Percentiles rank a stretch among this genome's conserved stretches.
phyloP scores from a whole-genome alignment of 2,888 invertebrate species.

The Thymelicus acteon region DNA sequence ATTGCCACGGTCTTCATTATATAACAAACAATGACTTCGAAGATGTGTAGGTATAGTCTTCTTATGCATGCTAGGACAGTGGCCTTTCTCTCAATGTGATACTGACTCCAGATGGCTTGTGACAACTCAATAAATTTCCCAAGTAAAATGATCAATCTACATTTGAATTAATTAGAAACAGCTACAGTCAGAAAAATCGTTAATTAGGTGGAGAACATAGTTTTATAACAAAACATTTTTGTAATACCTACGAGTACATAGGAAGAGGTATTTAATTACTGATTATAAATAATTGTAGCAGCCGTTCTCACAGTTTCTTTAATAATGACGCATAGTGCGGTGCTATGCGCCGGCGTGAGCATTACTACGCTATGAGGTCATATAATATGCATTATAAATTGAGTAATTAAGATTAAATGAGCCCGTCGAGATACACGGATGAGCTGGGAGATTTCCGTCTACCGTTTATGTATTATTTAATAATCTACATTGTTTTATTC shows the following conservation, averaged over 20 bases:
- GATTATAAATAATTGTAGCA: slow-evolving; percentile 12
- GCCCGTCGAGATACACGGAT: slow-evolving; percentile 18
- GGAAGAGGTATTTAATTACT: slow-evolving; percentile 2
- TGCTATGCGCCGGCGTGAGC: slow-evolving; percentile 21
- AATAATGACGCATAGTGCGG: slow-evolving; percentile 28
- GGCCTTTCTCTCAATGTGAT: no score
- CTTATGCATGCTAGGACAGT: no score
- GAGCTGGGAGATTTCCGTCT: slow-evolving; percentile 24
- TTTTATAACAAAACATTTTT: not conserved
- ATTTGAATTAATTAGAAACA: no score
- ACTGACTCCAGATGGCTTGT: no score
- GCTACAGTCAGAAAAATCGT: no score
- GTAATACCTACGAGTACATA: not conserved
- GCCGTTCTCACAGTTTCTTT: slow-evolving; percentile 30
- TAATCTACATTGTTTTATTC: not conserved
- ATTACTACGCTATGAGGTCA: slow-evolving; percentile 28
- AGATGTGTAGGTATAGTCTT: no score
- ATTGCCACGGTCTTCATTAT: no score
- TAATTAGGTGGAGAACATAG: no score
- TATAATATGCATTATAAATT: slow-evolving; percentile 34
- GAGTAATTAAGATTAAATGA: slow-evolving; percentile 35
- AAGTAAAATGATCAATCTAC: no score
- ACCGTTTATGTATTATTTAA: slow-evolving; percentile 1
- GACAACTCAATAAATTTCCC: no score
- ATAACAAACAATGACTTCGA: no score